Conservation (phyloP, 2,888 invertebrate genomes). For the Hemithea aestivaria region DNA sequence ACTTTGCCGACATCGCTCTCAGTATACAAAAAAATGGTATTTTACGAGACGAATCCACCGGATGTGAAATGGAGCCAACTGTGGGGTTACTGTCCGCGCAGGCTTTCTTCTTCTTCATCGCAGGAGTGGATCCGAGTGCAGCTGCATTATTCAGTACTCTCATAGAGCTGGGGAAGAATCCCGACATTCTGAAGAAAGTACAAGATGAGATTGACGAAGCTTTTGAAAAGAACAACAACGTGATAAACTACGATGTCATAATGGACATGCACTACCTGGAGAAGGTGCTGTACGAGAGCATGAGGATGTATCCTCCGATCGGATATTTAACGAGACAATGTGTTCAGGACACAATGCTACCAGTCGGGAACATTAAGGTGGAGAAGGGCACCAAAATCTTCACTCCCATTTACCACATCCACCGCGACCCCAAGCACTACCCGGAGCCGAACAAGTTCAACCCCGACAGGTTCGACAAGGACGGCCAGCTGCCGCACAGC, state of each 20-base stretch:
- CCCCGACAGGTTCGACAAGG: slow-evolving; percentile 33
- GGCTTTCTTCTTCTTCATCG: slow-evolving; percentile 38
- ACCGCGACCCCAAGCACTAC: slow-evolving; percentile 59
- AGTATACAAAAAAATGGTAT: slow-evolving; percentile 42
- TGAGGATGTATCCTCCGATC: slow-evolving; percentile 43
- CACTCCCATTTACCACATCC: slow-evolving; percentile 50
- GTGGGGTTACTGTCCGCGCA: slow-evolving; percentile 32
- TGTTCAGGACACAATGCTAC: slow-evolving; percentile 41
- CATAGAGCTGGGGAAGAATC: slow-evolving; percentile 35
- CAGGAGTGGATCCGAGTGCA: slow-evolving; percentile 43
- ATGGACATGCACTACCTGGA: slow-evolving; percentile 37
- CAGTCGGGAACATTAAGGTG: slow-evolving; percentile 50
- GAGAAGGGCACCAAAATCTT: slow-evolving; percentile 47
- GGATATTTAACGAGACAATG: slow-evolving; percentile 43
- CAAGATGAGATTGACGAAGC: slow-evolving; percentile 27
- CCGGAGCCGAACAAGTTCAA: slow-evolving; percentile 63
- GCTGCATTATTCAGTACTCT: slow-evolving; percentile 33
- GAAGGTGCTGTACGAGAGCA: slow-evolving; percentile 25
- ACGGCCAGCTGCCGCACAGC: slow-evolving; percentile 14
- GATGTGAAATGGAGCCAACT: slow-evolving; percentile 44
- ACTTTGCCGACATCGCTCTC: slow-evolving; percentile 51
- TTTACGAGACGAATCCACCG: slow-evolving; percentile 39
- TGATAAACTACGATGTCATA: slow-evolving; percentile 32
- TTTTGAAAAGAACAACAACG: slow-evolving; percentile 25
- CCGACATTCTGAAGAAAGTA: slow-evolving; percentile 32